Conservation (phyloP, 2,888 invertebrate genomes). For the Andricus quercusramuli region DNA sequence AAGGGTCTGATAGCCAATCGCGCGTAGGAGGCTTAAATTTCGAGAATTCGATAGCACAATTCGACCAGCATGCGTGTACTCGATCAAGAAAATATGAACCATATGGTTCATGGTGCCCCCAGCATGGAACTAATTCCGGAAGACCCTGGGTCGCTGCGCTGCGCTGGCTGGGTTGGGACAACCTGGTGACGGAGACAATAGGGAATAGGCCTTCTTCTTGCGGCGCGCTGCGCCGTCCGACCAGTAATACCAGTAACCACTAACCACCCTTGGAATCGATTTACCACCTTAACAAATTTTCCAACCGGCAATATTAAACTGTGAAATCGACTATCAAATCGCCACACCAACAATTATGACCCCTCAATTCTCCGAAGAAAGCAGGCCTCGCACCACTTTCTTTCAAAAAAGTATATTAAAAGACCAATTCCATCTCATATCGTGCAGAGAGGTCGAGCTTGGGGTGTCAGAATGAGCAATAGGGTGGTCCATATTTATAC, state of each 20-base stretch:
- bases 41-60: slow-evolving; percentile 70
- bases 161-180: neutral
- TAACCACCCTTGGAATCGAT: slow-evolving; percentile 14
- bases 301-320: slow-evolving; percentile 49
- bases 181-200: neutral
- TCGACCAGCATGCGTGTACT: slow-evolving; percentile 53
- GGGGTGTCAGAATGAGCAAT: too few relatives aligned
- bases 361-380: neutral
- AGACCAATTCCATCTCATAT: too few relatives aligned
- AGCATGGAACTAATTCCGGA: slow-evolving; percentile 56
- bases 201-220: neutral
- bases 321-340: slow-evolving; percentile 56
- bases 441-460: too few relatives aligned
- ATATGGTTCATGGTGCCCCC: slow-evolving; percentile 57
- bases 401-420: too few relatives aligned
- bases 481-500: too few relatives aligned
- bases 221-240: neutral
- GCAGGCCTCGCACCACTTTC: neutral
- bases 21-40: slow-evolving; percentile 69
- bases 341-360: slow-evolving; percentile 44
- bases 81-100: slow-evolving; percentile 50
- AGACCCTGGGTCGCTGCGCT: slow-evolving; percentile 38
- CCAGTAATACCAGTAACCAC: neutral
- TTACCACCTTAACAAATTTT: slow-evolving; percentile 45
- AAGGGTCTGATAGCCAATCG: slow-evolving; percentile 56